phyloP scores from a whole-genome alignment of 2,888 invertebrate genomes.

The Iselma pallidipennis region DNA sequence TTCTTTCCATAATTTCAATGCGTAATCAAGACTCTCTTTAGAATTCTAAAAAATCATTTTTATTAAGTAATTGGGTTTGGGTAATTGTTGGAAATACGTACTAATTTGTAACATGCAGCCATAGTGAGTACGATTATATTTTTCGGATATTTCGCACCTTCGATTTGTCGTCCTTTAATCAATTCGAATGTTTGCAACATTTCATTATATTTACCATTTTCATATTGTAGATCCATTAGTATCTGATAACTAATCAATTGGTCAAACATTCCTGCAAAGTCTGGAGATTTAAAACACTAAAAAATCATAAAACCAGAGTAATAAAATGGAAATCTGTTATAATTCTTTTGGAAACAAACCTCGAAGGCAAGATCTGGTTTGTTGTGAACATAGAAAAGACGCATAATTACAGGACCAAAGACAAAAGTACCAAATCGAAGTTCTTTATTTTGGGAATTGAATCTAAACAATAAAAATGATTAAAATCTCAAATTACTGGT shows the following conservation, averaged over 20 bases:
- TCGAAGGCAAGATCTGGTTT: constrained; percentile 68
- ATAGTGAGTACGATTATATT: constrained; percentile 68
- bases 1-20: constrained; percentile 65
- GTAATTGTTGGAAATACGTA: constrained; percentile 46
- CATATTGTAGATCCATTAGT: constrained; percentile 72
- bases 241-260: constrained; percentile 71
- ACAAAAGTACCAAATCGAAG: constrained; percentile 77
- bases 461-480: constrained; percentile 58
- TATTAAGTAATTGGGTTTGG: not conserved
- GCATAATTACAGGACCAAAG: constrained; percentile 84
- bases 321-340: too few species aligned
- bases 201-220: constrained; percentile 68
- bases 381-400: constrained; percentile 73
- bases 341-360: constrained; percentile 48
- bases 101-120: constrained; percentile 78
- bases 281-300: constrained; percentile 67
- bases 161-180: constrained; percentile 64
- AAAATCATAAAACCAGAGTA: constrained; percentile 38
- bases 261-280: constrained; percentile 70
- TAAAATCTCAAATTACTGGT: not conserved
- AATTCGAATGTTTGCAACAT: constrained; percentile 67
- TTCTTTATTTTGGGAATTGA: constrained; percentile 70
- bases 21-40: constrained; percentile 66
- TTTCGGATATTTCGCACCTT: constrained; percentile 69
- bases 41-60: constrained; percentile 60